Percentiles rank a stretch among this genome's conserved stretches.
Evolutionary conservation across 2,888 invertebrate genomes (phyloP).

Genomic region (Platypus cylindrus): DNA sequence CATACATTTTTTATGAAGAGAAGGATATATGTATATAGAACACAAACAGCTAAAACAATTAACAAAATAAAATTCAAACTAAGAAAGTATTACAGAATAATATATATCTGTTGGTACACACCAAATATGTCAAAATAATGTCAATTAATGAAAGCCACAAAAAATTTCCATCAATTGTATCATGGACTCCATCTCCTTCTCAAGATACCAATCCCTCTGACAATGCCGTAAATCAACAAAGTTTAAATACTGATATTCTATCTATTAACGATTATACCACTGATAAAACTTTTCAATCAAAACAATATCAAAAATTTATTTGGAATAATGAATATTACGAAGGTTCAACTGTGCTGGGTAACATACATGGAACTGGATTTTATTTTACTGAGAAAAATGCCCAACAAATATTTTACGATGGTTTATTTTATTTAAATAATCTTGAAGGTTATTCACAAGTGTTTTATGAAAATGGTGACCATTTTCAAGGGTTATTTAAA

Average conservation of each 20-base stretch:
- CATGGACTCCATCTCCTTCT: neutral
- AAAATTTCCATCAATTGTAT: neutral
- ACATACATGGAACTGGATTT: conserved; percentile 40
- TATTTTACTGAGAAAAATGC: conserved; percentile 27
- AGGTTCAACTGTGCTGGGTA: conserved; percentile 36
- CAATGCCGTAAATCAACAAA: neutral
- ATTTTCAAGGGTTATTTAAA: conserved; percentile 39
- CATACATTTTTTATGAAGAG: no score
- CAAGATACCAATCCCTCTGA: neutral
- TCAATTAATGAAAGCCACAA: neutral
- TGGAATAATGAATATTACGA: conserved; percentile 31
- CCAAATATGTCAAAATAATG: conserved; percentile 1
- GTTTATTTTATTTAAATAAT: conserved; percentile 31
- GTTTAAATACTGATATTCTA: no score
- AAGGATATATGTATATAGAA: no score
- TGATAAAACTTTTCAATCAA: no score
- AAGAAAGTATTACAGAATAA: no score
- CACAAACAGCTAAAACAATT: no score
- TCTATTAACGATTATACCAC: no score
- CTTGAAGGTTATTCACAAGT: conserved; percentile 40
- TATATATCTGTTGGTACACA: no score
- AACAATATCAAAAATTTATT: conserved; percentile 6
- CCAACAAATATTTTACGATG: conserved; percentile 33
- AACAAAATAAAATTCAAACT: no score
- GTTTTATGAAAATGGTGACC: conserved; percentile 38